These are phyloP conservation scores for Leptogaster cylindrica DNA, from an alignment of 2,888 invertebrate species.

Conservation along the genomic window DNA sequence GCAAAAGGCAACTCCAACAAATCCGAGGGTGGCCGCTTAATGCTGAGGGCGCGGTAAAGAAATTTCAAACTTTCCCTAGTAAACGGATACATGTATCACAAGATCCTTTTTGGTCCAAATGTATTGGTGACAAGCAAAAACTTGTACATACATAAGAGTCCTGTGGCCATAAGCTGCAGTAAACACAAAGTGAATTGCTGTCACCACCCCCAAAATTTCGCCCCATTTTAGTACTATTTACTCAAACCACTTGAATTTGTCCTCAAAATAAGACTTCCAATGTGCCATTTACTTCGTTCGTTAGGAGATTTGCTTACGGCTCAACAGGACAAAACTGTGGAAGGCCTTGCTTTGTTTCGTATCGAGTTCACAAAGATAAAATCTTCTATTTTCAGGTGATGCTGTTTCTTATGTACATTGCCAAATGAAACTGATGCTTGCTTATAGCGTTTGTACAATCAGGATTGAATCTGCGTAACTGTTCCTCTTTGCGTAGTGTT, in stretches of 20 bases:
- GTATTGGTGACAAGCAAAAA: neutral
- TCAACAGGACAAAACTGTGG: conserved; percentile 9
- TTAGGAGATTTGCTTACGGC: conserved; percentile 26
- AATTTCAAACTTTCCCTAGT: conserved; percentile 32
- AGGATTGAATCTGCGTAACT: too few relatives aligned
- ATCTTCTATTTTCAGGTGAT: too few relatives aligned
- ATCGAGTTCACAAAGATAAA: too few relatives aligned
- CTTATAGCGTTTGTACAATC: too few relatives aligned
- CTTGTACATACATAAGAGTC: neutral
- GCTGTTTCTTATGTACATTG: too few relatives aligned
- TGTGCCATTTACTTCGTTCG: conserved; percentile 30
- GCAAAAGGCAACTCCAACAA: conserved; percentile 29
- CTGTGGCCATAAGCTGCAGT: conserved; percentile 33
- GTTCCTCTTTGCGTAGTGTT: too few relatives aligned
- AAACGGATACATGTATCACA: conserved; percentile 29
- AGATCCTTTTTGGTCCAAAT: too few relatives aligned
- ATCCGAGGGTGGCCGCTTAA: conserved; percentile 32
- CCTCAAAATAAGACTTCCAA: conserved; percentile 35
- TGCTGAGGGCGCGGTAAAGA: conserved; percentile 24
- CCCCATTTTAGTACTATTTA: conserved; percentile 28
- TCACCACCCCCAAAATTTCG: conserved; percentile 6
- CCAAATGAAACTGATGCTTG: too few relatives aligned
- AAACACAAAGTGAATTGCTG: conserved; percentile 34
- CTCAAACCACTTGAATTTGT: conserved; percentile 25
- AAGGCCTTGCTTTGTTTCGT: too few relatives aligned